Evolutionary conservation across 2,888 invertebrate species (phyloP).

Genomic region (Microctonus aethiopoides): DNA sequence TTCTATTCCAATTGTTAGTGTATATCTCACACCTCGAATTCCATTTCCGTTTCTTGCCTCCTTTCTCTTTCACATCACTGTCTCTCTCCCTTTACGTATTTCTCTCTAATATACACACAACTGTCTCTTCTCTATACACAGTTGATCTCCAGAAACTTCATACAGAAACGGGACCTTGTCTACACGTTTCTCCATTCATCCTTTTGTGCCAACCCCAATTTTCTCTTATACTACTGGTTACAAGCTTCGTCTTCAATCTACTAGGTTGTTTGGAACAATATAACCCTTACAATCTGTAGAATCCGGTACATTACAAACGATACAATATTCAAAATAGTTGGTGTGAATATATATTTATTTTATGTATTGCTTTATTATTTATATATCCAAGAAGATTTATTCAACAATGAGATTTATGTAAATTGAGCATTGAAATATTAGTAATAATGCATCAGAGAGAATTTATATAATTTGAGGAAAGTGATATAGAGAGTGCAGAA

Average conservation of each 20-base stretch:
- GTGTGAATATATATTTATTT: constrained; percentile 11
- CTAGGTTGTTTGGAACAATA: constrained; percentile 39
- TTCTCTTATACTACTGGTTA: constrained; percentile 31
- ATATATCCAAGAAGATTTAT: not conserved
- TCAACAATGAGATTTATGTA: not conserved
- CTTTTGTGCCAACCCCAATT: constrained; percentile 27
- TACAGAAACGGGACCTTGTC: not conserved
- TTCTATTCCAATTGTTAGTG: constrained; percentile 5
- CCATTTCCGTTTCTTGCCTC: constrained; percentile 1
- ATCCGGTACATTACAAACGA: constrained; percentile 25
- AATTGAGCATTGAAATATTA: not conserved
- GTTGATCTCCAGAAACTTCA: not conserved
- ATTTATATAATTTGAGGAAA: not conserved
- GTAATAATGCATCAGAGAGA: not conserved
- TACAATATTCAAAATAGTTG: constrained; percentile 31
- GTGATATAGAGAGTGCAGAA: not conserved
- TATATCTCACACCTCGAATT: constrained; percentile 8
- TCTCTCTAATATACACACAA: not conserved
- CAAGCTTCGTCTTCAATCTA: constrained; percentile 41
- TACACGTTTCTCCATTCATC: constrained; percentile 6
- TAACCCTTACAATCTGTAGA: constrained; percentile 31
- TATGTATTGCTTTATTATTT: no score
- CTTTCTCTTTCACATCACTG: no score
- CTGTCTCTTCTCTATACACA: not conserved
- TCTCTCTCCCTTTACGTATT: not conserved